Evolutionary conservation across 1,140 invertebrate genomes (phyloP), one percentile per base, ranked within the genome.

Genomic region (Hylyphantes graminicola): DNA sequence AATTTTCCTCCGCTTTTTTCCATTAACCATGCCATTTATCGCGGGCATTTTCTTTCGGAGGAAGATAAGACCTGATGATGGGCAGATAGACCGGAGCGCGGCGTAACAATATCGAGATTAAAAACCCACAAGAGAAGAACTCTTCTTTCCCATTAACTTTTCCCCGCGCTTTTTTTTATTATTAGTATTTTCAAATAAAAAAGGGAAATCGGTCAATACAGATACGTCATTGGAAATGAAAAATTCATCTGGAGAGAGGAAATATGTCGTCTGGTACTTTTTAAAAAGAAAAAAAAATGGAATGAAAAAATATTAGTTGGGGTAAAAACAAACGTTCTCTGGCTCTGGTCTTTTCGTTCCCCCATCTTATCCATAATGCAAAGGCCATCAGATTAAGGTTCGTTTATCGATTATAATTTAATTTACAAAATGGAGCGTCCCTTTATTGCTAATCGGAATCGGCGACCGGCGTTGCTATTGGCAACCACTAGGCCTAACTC

Each of bases 351-450:
- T 57, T 19, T 19, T 19, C 53, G n/a, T 53, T n/a, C 13, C 19
- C 54, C 74, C 74, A 13, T 19, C 48, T 67, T 61, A 80, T 70
- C 77, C 77, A 80, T 80, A 80, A 80, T 67, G 77, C 67, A 73
- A 81, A 64, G 68, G 79, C 67, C 81, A 75, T 83, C 81, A 64
- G 81, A 83, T 83, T 83, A 83, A 76, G 35, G 81, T 76, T 73
- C 72, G 70, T 83, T 83, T 83, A 83, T 83, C 81, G 81, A 83
- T 83, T 83, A 83, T 83, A 83, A 83, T 83, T 83, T 83, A 83
- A 83, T 83, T 83, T 83, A 83, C 81, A 83, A 83, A 83, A 83
- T 83, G 81, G 81, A 83, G 72, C 80, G 80, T 83, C 81, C 81
- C 73, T 83, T 83, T 73, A 83, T 83, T 83, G 72, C 81, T 83